These are phyloP conservation scores for Zoanthus solanderi DNA, from an alignment of 92 coral and sea anemone genomes.

Conservation along the genomic window DNA sequence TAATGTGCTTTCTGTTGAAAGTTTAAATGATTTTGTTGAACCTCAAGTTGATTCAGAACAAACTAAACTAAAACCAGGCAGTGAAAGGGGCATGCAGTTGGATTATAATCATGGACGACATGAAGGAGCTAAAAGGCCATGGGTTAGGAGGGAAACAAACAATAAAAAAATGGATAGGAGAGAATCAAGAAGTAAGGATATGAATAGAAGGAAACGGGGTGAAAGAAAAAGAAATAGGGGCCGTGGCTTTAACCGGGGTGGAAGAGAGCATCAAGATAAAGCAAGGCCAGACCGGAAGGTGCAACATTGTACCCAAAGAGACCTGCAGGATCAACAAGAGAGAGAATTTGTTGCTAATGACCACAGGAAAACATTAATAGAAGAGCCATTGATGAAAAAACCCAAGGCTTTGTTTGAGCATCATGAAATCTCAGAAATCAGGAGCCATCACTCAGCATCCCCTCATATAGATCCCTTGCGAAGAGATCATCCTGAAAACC, in stretches of 20 bases:
- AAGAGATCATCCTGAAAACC: conserved; percentile 35
- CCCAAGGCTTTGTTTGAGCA: conserved; percentile 83
- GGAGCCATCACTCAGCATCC: conserved; percentile 63
- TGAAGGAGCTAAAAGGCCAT: neutral
- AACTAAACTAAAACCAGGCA: neutral
- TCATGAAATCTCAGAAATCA: conserved; percentile 72
- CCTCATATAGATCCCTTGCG: conserved; percentile 62
- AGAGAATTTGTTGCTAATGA: conserved; percentile 31
- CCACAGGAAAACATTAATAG: conserved; percentile 35
- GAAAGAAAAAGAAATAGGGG: conserved; percentile 48
- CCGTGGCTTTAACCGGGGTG: conserved; percentile 52
- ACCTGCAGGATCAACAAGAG: neutral
- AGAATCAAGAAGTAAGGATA: neutral
- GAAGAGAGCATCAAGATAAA: conserved; percentile 8
- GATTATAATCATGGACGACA: conserved; percentile 21
- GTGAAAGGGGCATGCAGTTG: conserved; percentile 17
- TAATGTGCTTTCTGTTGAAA: neutral
- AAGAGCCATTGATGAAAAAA: conserved; percentile 72
- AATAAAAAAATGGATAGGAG: conserved; percentile 11
- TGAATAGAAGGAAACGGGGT: conserved; percentile 30
- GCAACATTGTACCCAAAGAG: neutral
- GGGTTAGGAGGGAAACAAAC: neutral
- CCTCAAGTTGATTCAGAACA: conserved; percentile 19
- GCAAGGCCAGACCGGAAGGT: conserved; percentile 1
- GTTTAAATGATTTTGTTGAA: neutral